Evolutionary conservation across 1,140 invertebrate genomes (phyloP), one percentile per base, ranked within the genome.

Genomic region (Geopemphigus sp.): DNA sequence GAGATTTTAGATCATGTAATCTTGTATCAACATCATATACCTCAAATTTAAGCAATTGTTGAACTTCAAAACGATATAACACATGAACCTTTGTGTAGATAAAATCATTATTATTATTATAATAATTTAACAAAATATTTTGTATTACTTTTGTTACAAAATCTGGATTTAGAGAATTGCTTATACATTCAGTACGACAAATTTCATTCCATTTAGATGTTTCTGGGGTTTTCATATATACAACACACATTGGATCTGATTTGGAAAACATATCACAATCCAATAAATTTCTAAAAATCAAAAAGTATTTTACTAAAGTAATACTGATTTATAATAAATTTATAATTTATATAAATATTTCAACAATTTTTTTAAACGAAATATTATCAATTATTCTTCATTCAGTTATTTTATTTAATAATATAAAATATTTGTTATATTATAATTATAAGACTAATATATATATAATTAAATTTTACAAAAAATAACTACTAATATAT

Each of bases 201-300:
- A 88, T 82, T 85, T 90, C 88, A 53, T 85, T 83, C 88, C 88
- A 90, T 29, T 86, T 83, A n/a, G 84, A 85, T 5, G 78, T 80
- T 81, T 85, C 85, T 80, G 85, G 84, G 17, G 86, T 85, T 74
- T 86, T 84, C 81, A 88, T 84, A 80, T 84, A 88, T 1, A 90
- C 84, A 11, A 89, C 87, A 83, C 87, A 88, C 85, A 89, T 88
- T n/a, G 90, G 90, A 83, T 91, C 90, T 61, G 89, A 90, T 82
- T 89, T 90, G 3, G 89, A 90, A 68, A 89, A 86, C 17, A 88
- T 84, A 85, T 91, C 89, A 82, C 86, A 87, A 82, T 90, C 89
- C 19, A 87, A 80, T 14, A 91, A 84, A 83, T 89, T 87, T 81
- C 88, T 88, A 83, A 86, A 72, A 82, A 83, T 45, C 32, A 39